phyloP scores from a whole-genome alignment of 2,888 invertebrate species.

The Netelia inedita region DNA sequence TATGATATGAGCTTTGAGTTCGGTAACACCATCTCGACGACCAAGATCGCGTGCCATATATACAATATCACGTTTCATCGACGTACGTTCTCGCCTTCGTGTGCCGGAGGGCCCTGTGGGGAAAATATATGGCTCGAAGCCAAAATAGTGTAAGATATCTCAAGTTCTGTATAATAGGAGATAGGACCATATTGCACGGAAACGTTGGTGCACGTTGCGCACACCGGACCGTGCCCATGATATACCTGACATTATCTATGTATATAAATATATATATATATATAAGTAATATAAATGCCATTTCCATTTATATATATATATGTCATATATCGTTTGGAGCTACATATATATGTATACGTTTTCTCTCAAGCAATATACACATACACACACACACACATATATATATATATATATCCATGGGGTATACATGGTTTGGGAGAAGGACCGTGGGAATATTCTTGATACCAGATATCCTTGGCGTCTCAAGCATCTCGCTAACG shows the following conservation, averaged over 20 bases:
- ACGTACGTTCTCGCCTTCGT: constrained; percentile 49
- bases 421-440: constrained; percentile 21
- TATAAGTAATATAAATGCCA: not conserved
- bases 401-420: not conserved
- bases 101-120: constrained; percentile 17
- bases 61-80: constrained; percentile 68
- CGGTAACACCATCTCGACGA: constrained; percentile 47
- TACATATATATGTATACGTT: no score
- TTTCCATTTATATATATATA: no score
- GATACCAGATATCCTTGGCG: constrained; percentile 44
- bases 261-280: constrained; percentile 13
- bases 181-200: constrained; percentile 54
- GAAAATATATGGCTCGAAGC: constrained; percentile 60
- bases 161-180: constrained; percentile 37
- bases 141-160: constrained; percentile 68
- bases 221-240: constrained; percentile 49
- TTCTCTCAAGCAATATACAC: not conserved
- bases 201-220: constrained; percentile 23
- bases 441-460: constrained; percentile 59
- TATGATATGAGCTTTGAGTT: constrained; percentile 43
- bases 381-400: not conserved
- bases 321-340: no score
- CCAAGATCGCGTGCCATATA: constrained; percentile 44
- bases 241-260: constrained; percentile 32
- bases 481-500: not conserved